Conservation (phyloP, 1,140 invertebrate species). For the Polyergus mexicanus region DNA sequence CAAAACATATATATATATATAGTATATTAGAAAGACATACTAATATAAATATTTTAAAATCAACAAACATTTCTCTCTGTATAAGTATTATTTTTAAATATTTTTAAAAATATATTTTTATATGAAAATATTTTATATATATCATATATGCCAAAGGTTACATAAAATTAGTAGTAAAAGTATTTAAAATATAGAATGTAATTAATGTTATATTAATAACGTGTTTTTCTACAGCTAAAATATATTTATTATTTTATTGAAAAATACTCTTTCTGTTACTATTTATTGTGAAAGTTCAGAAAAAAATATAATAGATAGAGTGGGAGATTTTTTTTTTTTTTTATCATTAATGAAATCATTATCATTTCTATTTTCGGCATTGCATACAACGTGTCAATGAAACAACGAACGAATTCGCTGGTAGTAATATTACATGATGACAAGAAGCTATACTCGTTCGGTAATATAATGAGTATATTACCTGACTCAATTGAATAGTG, state of each 20-base stretch:
- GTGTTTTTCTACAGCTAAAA: too few relatives aligned
- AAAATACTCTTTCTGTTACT: neutral
- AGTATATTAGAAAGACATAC: neutral
- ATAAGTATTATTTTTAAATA: conserved; percentile 8
- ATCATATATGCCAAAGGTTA: neutral
- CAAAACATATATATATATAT: neutral
- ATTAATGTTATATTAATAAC: too few relatives aligned
- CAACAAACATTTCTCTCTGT: neutral
- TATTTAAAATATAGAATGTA: neutral
- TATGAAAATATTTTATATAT: neutral
- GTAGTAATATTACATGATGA: conserved; percentile 13
- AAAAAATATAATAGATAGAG: neutral
- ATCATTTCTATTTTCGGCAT: neutral
- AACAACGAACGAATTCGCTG: neutral
- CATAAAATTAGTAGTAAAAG: neutral
- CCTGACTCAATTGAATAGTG: conserved; percentile 17
- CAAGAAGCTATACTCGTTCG: neutral
- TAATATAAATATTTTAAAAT: neutral
- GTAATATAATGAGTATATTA: conserved; percentile 12
- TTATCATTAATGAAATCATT: neutral
- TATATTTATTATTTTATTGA: too few relatives aligned
- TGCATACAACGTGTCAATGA: neutral
- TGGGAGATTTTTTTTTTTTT: neutral
- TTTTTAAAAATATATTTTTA: conserved; percentile 4
- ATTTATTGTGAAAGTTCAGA: neutral